Evolutionary conservation across 2,888 invertebrate species (phyloP), one percentile per base, ranked within the genome.

Genomic region (Tenthredo distinguenda): DNA sequence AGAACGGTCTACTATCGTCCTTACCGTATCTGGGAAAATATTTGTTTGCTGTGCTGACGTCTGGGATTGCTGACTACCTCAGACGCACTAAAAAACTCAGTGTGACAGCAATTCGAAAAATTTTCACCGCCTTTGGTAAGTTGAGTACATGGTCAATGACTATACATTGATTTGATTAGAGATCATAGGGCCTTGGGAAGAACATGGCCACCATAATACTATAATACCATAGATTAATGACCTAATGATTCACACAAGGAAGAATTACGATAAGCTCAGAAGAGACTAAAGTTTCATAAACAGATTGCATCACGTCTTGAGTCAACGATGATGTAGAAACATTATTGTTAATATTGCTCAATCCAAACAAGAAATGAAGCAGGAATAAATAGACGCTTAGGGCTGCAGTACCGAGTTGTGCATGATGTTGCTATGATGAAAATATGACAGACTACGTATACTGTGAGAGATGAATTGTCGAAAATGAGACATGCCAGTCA

Each of bases 21-120:
- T 94, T 98, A 83, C 98, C 98, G 0, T 98, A 98, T 94, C 94
- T 98, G 88, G 97, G 97, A 91, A 98, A 98, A 94, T 98, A 98
- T 91, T 92, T 96, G 3, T 97, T 97, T 94, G 97, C 97, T 0
- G 94, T 97, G 4, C 94, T 95, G 1, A 96, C 97, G 0, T 97
- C 97, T 0, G 95, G 95, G 85, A 92, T 97, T 85, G 98, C 97
- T 0, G 98, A 98, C 93, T 95, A 95, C 86, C 93, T 98, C 76
- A 94, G 96, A 21, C 94, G 95, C 84, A 95, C 95, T 85, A 96
- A 96, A 43, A 95, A 94, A 87, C 93, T 97, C 18, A 95, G 97
- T 83, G 97, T 97, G 58, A 97, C 97, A 0, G 94, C 95, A 0
- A 96, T 96, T 0, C 95, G 98, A 91, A 96, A 96, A 93, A 90